Conservation (phyloP, 2,888 invertebrate species). For the Aphelenchoides bicaudatus region DNA sequence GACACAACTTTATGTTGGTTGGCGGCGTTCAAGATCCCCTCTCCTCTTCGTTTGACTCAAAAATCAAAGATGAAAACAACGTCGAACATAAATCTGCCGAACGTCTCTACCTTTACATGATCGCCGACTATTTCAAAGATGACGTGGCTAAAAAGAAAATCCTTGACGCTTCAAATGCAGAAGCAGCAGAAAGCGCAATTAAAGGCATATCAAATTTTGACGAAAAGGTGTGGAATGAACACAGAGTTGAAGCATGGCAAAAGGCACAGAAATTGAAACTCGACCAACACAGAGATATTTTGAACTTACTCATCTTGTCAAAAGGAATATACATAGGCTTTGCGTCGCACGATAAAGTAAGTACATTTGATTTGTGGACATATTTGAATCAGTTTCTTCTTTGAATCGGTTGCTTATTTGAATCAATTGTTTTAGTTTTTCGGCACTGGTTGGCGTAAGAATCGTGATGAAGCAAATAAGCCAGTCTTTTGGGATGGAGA, state of each 20-base stretch:
- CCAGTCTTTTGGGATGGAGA: constrained; percentile 55
- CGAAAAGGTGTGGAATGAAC: constrained; percentile 45
- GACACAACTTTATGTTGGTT: constrained; percentile 48
- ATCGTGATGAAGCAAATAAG: constrained; percentile 48
- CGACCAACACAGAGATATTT: constrained; percentile 44
- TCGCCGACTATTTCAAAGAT: constrained; percentile 51
- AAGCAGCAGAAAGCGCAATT: constrained; percentile 44
- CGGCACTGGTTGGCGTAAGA: constrained; percentile 58
- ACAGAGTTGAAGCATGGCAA: constrained; percentile 42
- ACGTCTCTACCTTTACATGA: constrained; percentile 53
- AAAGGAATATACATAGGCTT: constrained; percentile 45
- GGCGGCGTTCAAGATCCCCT: constrained; percentile 38
- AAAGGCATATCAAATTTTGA: constrained; percentile 45
- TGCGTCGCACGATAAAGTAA: constrained; percentile 50
- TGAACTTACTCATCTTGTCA: constrained; percentile 43
- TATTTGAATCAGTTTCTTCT: neutral
- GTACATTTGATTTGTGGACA: too few species aligned
- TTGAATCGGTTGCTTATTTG: neutral
- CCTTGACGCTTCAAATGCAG: constrained; percentile 30
- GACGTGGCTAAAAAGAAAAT: constrained; percentile 39
- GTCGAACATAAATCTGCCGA: constrained; percentile 49
- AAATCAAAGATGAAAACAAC: constrained; percentile 39
- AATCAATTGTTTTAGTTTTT: constrained; percentile 34
- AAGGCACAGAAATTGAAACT: constrained; percentile 47
- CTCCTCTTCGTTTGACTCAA: constrained; percentile 36